Conservation (phyloP, 2,797 vertebrate genomes). For the Chaunax sp. region DNA sequence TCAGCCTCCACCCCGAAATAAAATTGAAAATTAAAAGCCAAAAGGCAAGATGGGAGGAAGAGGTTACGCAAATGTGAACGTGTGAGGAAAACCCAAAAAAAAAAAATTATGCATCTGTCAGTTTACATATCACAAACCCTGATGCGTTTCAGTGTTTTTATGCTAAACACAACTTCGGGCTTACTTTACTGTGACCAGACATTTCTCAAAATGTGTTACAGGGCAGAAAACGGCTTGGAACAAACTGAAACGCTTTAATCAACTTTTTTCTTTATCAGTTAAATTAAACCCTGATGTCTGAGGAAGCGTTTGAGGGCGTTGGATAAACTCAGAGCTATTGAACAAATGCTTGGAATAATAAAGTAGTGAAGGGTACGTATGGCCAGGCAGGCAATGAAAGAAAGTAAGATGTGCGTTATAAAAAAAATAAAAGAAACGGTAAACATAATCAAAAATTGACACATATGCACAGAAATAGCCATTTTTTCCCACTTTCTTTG, state of each 20-base stretch:
- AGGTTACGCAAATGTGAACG: not conserved
- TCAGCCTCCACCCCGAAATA: not conserved
- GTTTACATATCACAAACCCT: conserved; percentile 34
- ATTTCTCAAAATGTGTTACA: not conserved
- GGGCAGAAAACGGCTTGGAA: too few relatives aligned
- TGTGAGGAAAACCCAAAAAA: not conserved
- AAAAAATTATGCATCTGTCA: not conserved
- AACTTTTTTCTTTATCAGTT: not conserved
- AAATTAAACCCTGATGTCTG: not conserved
- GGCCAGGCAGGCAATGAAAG: not conserved
- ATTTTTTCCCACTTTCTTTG: not conserved
- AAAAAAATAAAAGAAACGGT: not conserved
- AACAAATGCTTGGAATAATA: not conserved
- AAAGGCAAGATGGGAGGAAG: not conserved
- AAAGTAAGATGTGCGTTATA: not conserved
- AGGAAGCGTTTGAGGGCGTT: too few relatives aligned
- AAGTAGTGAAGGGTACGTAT: too few relatives aligned
- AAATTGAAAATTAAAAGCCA: not conserved
- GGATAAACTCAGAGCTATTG: not conserved
- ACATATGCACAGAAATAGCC: not conserved
- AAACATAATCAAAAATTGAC: too few relatives aligned
- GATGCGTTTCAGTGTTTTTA: conserved; percentile 3
- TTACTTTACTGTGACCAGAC: not conserved
- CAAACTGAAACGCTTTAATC: too few relatives aligned
- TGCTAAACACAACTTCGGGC: conserved; percentile 7